Conservation (phyloP, 1,140 invertebrate genomes). For the Aphaenogaster ashmeadi region DNA sequence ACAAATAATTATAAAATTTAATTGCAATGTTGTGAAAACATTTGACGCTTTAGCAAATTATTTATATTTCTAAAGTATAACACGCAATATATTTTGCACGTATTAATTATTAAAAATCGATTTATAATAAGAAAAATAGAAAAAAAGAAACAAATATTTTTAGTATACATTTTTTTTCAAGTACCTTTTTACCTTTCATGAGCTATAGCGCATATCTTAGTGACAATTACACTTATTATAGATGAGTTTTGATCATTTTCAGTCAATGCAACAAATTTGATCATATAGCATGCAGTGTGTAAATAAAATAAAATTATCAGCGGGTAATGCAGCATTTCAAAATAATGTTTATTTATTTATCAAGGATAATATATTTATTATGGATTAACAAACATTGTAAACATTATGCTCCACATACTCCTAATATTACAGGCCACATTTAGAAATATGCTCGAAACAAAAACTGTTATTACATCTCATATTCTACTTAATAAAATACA, state of each 20-base stretch:
- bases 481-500: conserved; percentile 59
- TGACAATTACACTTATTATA: background rate
- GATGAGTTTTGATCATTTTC: background rate
- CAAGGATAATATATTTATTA: conserved; percentile 78
- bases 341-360: conserved; percentile 75
- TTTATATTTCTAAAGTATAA: background rate
- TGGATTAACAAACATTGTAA: conserved; percentile 78
- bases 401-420: conserved; percentile 60
- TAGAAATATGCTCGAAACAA: conserved; percentile 67
- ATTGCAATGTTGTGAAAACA: background rate
- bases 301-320: background rate
- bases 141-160: background rate
- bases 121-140: background rate
- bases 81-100: background rate
- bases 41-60: background rate
- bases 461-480: conserved; percentile 61
- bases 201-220: background rate
- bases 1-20: background rate
- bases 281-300: background rate
- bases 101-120: background rate
- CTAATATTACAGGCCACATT: conserved; percentile 72
- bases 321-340: conserved; percentile 47
- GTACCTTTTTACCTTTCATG: background rate
- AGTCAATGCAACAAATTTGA: background rate
- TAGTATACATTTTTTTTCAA: background rate